phyloP scores from a whole-genome alignment of 2,797 vertebrate species.

The Lophotriccus pileatus region DNA sequence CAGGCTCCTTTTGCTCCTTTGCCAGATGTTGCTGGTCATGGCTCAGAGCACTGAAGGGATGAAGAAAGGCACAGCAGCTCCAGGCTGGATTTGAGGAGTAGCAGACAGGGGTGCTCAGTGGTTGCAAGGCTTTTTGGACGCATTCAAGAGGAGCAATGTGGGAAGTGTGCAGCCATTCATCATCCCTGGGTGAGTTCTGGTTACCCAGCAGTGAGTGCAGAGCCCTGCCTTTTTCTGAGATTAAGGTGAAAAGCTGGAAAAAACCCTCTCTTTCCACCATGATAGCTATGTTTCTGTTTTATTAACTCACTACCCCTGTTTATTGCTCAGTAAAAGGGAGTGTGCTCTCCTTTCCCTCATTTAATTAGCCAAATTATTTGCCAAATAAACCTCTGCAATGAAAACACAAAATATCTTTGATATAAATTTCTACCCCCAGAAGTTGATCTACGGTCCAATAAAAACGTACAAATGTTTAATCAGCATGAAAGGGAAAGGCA shows the following conservation, averaged over 20 bases:
- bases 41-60: neutral
- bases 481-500: neutral
- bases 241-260: neutral
- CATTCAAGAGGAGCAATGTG: neutral
- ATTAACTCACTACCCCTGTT: neutral
- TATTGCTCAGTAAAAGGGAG: neutral
- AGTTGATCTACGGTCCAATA: neutral
- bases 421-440: neutral
- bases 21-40: neutral
- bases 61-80: neutral
- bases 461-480: neutral
- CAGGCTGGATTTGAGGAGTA: neutral
- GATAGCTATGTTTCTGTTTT: neutral
- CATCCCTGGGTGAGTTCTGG: neutral
- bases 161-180: neutral
- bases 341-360: neutral
- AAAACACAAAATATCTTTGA: neutral
- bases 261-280: neutral
- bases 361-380: neutral
- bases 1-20: neutral
- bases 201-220: neutral
- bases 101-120: fast-evolving
- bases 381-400: neutral
- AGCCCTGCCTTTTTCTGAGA: neutral
- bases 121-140: neutral